These are phyloP conservation scores for Malacoraja senta DNA, from an alignment of 2,797 vertebrate species.

Conservation along the genomic window DNA sequence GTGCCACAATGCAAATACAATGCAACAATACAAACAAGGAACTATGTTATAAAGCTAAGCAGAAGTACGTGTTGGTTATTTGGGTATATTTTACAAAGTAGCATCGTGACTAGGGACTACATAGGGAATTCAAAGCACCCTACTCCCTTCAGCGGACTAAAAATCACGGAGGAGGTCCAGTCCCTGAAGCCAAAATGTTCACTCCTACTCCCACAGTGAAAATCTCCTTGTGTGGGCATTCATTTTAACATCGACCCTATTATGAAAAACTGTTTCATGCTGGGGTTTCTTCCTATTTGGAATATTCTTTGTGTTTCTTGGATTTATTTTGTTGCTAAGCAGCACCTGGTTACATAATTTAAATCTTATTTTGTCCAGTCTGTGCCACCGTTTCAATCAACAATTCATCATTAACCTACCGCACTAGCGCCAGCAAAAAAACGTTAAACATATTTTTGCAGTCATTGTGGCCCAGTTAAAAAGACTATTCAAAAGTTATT, in stretches of 20 bases:
- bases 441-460: not conserved
- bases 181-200: not conserved
- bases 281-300: not conserved
- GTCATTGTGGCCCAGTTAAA: not conserved
- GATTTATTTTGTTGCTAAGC: constrained; percentile 31
- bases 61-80: not conserved
- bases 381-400: not conserved
- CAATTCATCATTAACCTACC: constrained; percentile 9
- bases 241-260: not conserved
- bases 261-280: not conserved
- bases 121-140: not conserved
- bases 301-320: constrained; percentile 11
- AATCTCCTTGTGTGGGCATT: not conserved
- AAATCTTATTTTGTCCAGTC: not conserved
- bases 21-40: not conserved
- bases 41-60: not conserved
- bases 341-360: not conserved
- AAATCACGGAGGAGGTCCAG: not conserved
- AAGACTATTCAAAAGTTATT: not conserved
- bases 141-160: not conserved
- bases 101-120: not conserved
- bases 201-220: not conserved
- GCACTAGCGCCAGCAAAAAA: not conserved
- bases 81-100: not conserved
- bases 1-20: too few species aligned